phyloP scores from a whole-genome alignment of 2,888 invertebrate genomes.

The Drosophila affinis region DNA sequence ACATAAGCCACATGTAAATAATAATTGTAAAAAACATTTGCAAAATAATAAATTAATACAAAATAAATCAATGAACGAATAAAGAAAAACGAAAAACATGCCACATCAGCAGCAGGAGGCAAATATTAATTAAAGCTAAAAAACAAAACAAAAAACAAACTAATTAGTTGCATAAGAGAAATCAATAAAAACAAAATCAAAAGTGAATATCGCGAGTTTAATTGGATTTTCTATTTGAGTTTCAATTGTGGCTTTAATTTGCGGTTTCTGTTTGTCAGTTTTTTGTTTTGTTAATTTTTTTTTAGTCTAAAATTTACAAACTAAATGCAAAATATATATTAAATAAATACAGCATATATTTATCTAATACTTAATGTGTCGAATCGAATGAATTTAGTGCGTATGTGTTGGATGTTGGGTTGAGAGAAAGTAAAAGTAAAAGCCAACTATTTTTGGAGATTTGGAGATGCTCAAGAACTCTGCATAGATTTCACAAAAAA shows the following conservation, averaged over 20 bases:
- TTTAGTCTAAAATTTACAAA: constrained; percentile 52
- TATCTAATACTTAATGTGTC: constrained; percentile 43
- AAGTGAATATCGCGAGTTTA: constrained; percentile 53
- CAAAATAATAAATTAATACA: constrained; percentile 49
- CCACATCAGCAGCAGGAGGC: constrained; percentile 23
- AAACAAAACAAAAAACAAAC: constrained; percentile 33
- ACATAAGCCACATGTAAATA: constrained; percentile 73
- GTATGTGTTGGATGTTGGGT: constrained; percentile 62
- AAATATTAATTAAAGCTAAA: constrained; percentile 63
- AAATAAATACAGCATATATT: constrained; percentile 23
- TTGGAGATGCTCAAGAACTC: constrained; percentile 32
- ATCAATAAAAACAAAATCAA: constrained; percentile 52
- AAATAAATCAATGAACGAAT: constrained; percentile 17
- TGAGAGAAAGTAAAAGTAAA: constrained; percentile 29
- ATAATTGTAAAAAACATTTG: constrained; percentile 67
- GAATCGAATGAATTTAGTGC: constrained; percentile 51
- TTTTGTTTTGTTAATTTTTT: constrained; percentile 42
- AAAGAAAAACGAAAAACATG: constrained; percentile 25
- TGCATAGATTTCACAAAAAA: constrained; percentile 2
- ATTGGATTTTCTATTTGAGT: constrained; percentile 53
- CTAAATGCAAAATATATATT: constrained; percentile 36
- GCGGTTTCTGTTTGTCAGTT: constrained; percentile 14
- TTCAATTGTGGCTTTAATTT: constrained; percentile 57
- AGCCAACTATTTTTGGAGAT: constrained; percentile 47
- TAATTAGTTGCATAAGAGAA: constrained; percentile 52